These are phyloP conservation scores for Myotis brandtii DNA, from an alignment of 2,113 vertebrate genomes.

Conservation along the genomic window DNA sequence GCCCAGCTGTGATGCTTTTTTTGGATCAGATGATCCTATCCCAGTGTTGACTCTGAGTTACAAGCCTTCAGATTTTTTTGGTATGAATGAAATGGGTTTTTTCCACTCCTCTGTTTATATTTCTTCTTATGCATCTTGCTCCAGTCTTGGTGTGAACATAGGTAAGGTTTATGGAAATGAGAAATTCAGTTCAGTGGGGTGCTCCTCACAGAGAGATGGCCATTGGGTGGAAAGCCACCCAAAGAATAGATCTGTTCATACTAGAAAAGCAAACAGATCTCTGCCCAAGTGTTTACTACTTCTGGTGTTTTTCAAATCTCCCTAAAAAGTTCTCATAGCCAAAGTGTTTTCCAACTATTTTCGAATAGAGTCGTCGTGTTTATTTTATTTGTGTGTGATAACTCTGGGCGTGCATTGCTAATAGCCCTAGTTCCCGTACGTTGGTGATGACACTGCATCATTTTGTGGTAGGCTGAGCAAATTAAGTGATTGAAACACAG, in stretches of 20 bases:
- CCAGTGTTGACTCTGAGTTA: not conserved
- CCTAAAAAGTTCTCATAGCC: not conserved
- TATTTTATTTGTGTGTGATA: not conserved
- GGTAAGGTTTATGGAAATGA: not conserved
- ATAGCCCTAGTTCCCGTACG: accelerated
- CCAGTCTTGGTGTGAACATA: not conserved
- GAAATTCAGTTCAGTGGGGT: not conserved
- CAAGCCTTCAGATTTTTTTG: not conserved
- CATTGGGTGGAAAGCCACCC: not conserved
- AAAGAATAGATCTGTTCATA: not conserved
- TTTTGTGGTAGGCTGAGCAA: not conserved
- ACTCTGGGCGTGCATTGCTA: not conserved
- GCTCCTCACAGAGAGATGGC: not conserved
- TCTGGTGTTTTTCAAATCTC: not conserved
- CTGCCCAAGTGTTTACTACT: not conserved
- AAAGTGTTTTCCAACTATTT: not conserved
- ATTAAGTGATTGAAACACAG: not conserved
- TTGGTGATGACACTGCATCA: not conserved
- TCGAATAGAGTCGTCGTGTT: not conserved
- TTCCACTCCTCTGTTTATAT: not conserved
- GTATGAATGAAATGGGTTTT: not conserved
- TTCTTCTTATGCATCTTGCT: not conserved
- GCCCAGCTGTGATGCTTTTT: not conserved
- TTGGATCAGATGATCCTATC: not conserved
- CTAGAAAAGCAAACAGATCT: not conserved